These are phyloP conservation scores for Lampris megalopsis DNA, from an alignment of 2,113 vertebrate genomes.

Conservation along the genomic window DNA sequence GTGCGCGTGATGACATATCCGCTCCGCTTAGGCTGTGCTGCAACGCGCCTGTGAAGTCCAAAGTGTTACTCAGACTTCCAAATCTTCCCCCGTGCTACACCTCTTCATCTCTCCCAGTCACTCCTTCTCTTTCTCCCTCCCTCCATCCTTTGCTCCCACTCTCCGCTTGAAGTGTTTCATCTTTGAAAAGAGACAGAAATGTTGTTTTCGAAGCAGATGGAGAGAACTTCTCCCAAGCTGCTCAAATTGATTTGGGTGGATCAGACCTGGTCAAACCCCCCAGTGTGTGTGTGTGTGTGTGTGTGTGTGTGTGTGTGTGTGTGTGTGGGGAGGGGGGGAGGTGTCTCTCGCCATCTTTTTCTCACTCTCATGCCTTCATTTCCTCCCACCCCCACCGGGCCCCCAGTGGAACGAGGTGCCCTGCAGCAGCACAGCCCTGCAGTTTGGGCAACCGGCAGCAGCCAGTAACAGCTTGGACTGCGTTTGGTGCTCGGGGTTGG, in stretches of 20 bases:
- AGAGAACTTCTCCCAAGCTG: constrained; percentile 35
- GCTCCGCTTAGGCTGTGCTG: neutral
- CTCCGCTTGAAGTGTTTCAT: constrained; percentile 21
- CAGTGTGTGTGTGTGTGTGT: neutral
- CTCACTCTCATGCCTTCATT: neutral
- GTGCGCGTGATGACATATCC: constrained; percentile 39
- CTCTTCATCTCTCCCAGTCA: constrained; percentile 1
- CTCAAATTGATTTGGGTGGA: constrained; percentile 43
- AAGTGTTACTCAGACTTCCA: constrained; percentile 36
- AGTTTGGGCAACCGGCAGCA: constrained; percentile 33
- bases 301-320: neutral
- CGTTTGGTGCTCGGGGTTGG: neutral
- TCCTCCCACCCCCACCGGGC: constrained; percentile 16
- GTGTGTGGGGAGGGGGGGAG: too few species aligned
- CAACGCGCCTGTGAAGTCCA: constrained; percentile 9
- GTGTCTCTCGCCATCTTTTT: neutral
- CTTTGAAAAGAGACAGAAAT: constrained; percentile 16
- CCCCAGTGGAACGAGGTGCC: neutral
- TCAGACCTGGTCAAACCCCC: constrained; percentile 33
- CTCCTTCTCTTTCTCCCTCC: neutral
- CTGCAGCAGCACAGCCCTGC: constrained; percentile 15
- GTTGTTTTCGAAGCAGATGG: constrained; percentile 27
- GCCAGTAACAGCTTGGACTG: constrained; percentile 18
- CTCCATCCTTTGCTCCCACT: constrained; percentile 2
- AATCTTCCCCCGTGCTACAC: neutral